Evolutionary conservation across 2,797 vertebrate species (phyloP), one percentile per base, ranked within the genome.

Genomic region (Paedocypris micromegethes): DNA sequence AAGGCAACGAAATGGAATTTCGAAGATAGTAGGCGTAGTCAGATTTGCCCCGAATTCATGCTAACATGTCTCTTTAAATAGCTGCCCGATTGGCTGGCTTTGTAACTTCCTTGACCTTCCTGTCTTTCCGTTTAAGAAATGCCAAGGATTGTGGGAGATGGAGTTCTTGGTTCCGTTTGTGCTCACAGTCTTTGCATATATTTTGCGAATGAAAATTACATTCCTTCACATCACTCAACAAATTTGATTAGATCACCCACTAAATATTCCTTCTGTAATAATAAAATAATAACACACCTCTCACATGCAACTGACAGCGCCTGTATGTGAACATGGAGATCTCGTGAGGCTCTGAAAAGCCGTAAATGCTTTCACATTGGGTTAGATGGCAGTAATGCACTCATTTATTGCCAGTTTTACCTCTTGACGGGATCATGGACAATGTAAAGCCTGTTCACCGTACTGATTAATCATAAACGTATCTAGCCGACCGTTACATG

Each of bases 321-420:
- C 45, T 23, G 7, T 43, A 52, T 62, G 23, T 9, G 8, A 37
- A 23, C 39, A 6, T 39, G 60, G 46, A 49, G 56, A 75, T 72
- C 63, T 73, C 67, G 72, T 64, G 72, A 64, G 8, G 65, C 66
- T 70, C 52, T 43, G 68, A 67, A 67, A 66, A 64, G 65, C 60
- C 70, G 70, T 77, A 75, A 75, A 79, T 75, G 73, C 75, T 77
- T 79, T 75, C 73, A 63, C 68, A 71, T 79, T 73, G 66, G 53
- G 72, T 79, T 77, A 79, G 64, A 49, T 57, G 53, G 42, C 65
- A 54, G 41, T 75, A 75, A 78, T 75, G 72, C 67, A 73, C 68
- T 77, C 58, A 77, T 72, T 71, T 71, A 71, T 54, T 66, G 67
- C 58, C 64, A 66, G 57, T 79, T 75, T 54, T 53, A 68, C 55